Base-by-base conservation (phyloP, 1,140 invertebrate genomes). In the Neocloeon triangulifer region DNA sequence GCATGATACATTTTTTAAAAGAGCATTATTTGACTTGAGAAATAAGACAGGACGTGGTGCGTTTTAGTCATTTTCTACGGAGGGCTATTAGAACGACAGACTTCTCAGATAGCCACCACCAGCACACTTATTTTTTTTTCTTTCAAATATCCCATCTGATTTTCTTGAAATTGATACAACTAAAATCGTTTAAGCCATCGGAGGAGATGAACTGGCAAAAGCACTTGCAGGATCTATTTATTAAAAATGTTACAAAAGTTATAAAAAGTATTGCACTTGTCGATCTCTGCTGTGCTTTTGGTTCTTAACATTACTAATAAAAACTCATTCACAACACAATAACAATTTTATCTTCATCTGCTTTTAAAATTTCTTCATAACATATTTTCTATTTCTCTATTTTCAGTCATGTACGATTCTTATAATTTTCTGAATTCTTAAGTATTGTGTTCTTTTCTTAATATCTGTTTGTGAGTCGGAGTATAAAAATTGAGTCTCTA, bases 201-300 rank as follows among this genome's bases (percentile, higher is more conserved):
- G 36, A 37, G 33, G 36, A 37, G 36, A 35, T 34, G 36, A 28
- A 14, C 25, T 25, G 9, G 14, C 5, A 19, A 37, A 37, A 37
- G 35, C 35, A 22, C 25, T 34, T 13, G 20, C 33, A 12, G 17
- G 21, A 37, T 37, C 36, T 16, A 17, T 33, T 34, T 14, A 20
- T 25, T 19, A 19, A 23, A 18, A 31, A 13, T 16, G 10, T 27
- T 27, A 27, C 26, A 16, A 15, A 27, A 27, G 14, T 16, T 27
- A 27, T 16, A 13, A 16, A 15, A 27, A 27, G 14, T 16, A 15
- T 15, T 16, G 17, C 26, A 27, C 7, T 7, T 27, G 4, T 13
- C 4, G 26, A 9, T 27, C 26, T 8, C 26, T 27, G 17, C 26
- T 27, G 14, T 9, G 10, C 17, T 5, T 27, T 16, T 13, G 17